Evolutionary conservation across 2,888 invertebrate species (phyloP).

Genomic region (Thumatha senex): DNA sequence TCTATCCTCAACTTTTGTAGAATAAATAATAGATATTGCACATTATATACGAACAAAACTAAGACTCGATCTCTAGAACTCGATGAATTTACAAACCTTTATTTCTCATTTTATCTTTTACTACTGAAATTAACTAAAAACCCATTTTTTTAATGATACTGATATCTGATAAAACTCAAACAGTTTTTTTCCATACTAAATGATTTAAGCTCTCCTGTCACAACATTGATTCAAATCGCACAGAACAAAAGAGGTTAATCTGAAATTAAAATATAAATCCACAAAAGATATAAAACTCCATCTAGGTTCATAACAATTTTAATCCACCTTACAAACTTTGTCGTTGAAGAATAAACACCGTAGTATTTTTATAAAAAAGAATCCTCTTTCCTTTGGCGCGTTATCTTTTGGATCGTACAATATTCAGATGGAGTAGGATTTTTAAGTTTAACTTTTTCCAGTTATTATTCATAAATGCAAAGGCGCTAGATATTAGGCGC

Average conservation of each 20-base stretch:
- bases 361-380: constrained; percentile 32
- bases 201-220: neutral
- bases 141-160: too few relatives aligned
- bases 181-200: neutral
- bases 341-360: constrained; percentile 53
- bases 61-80: too few relatives aligned
- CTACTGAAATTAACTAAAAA: too few relatives aligned
- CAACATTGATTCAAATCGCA: constrained; percentile 13
- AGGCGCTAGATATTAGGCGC: constrained; percentile 70
- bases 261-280: constrained; percentile 35
- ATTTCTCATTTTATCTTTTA: too few relatives aligned
- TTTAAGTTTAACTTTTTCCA: constrained; percentile 73
- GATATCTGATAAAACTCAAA: neutral
- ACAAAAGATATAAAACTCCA: constrained; percentile 35
- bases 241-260: constrained; percentile 24
- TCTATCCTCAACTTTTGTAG: too few relatives aligned
- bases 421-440: constrained; percentile 72
- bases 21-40: too few relatives aligned
- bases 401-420: constrained; percentile 72
- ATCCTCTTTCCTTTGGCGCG: constrained; percentile 55
- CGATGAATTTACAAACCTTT: too few relatives aligned
- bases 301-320: constrained; percentile 47
- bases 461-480: constrained; percentile 82
- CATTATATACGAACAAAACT: too few relatives aligned
- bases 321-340: constrained; percentile 57